Evolutionary conservation across 2,113 vertebrate genomes (phyloP).

Genomic region (Chauna torquata): DNA sequence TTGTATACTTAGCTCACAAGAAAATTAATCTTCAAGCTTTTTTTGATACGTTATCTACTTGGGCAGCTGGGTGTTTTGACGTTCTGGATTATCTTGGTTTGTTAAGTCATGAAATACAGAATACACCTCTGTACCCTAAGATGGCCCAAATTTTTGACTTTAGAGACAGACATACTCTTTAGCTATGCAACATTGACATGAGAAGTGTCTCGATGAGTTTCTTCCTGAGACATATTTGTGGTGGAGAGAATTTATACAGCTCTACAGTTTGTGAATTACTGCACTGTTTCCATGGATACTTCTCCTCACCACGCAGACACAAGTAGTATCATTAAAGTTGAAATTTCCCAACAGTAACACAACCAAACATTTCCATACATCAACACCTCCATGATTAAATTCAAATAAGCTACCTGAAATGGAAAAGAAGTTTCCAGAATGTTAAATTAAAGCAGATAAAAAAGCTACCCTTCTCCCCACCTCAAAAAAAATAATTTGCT

Average conservation of each 20-base stretch:
- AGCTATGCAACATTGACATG: not conserved
- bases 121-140: not conserved
- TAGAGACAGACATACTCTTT: not conserved
- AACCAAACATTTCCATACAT: not conserved
- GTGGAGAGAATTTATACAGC: not conserved
- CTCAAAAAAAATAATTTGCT: not conserved
- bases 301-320: not conserved
- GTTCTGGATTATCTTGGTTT: not conserved
- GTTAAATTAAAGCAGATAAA: not conserved
- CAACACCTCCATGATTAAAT: not conserved
- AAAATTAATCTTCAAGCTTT: not conserved
- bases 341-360: not conserved
- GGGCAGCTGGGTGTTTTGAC: not conserved
- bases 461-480: not conserved
- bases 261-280: constrained; percentile 41
- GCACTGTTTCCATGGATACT: constrained; percentile 51
- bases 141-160: not conserved
- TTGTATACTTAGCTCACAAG: not conserved
- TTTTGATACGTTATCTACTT: not conserved
- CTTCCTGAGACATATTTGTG: not conserved
- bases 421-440: not conserved
- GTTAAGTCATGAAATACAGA: constrained; percentile 18
- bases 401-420: not conserved
- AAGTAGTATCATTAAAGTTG: not conserved
- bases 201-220: constrained; percentile 9